phyloP scores from a whole-genome alignment of 1,140 invertebrate species.

The Pissodes strobi region DNA sequence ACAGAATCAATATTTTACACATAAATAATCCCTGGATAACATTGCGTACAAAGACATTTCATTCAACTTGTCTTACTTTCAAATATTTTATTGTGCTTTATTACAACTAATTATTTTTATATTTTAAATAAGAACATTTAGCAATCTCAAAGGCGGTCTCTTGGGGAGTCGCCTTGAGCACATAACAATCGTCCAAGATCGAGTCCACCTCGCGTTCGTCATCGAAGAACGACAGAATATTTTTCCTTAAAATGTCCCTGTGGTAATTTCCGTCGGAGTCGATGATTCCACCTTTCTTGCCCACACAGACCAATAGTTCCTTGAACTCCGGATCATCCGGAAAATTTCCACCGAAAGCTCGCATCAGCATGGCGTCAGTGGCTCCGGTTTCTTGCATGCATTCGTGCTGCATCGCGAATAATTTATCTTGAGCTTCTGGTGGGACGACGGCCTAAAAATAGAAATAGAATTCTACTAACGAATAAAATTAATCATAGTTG shows the following conservation, averaged over 20 bases:
- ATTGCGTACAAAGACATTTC: no score
- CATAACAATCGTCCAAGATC: neutral
- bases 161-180: neutral
- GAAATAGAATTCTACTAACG: no score
- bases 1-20: no score
- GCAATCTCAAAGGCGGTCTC: slow-evolving; percentile 2
- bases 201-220: neutral
- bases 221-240: neutral
- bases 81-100: no score
- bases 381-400: slow-evolving; percentile 19
- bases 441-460: no score
- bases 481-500: no score
- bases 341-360: slow-evolving; percentile 5
- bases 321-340: slow-evolving; percentile 4
- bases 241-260: neutral
- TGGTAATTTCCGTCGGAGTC: neutral
- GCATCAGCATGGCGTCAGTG: slow-evolving; percentile 6
- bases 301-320: neutral
- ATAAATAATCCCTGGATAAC: no score
- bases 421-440: no score
- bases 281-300: neutral
- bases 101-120: no score
- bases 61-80: no score
- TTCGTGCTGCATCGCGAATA: neutral
- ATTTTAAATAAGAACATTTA: slow-evolving; percentile 2